phyloP scores from a whole-genome alignment of 2,113 vertebrate species.

The Himantopus leucocephalus region DNA sequence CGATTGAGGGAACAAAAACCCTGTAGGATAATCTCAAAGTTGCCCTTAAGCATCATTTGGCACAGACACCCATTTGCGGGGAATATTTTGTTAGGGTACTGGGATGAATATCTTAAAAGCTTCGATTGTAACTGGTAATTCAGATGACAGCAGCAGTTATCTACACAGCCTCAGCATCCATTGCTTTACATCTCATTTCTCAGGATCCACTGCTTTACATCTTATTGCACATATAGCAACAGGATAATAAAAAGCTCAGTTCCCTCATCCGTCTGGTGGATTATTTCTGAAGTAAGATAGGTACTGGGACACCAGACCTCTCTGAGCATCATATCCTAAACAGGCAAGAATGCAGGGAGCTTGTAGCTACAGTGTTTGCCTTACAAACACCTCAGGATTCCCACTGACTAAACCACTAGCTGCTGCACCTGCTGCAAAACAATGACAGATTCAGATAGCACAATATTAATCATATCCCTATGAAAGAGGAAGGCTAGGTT shows the following conservation, averaged over 20 bases:
- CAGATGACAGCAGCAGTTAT: background rate
- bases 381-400: background rate
- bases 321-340: background rate
- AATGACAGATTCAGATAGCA: background rate
- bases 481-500: background rate
- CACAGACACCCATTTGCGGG: background rate
- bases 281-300: background rate
- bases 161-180: background rate
- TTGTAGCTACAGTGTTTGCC: background rate
- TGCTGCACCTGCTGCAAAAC: background rate
- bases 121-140: background rate
- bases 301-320: background rate
- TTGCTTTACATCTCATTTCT: background rate
- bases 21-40: background rate
- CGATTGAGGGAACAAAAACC: background rate
- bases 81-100: background rate
- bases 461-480: background rate
- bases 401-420: background rate
- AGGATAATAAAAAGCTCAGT: background rate
- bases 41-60: background rate
- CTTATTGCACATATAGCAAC: background rate
- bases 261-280: background rate
- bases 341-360: rapidly evolving
- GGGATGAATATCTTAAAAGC: background rate
- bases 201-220: background rate